These are phyloP conservation scores for Ophonus ardosiacus DNA, from an alignment of 2,888 invertebrate species.

Conservation along the genomic window DNA sequence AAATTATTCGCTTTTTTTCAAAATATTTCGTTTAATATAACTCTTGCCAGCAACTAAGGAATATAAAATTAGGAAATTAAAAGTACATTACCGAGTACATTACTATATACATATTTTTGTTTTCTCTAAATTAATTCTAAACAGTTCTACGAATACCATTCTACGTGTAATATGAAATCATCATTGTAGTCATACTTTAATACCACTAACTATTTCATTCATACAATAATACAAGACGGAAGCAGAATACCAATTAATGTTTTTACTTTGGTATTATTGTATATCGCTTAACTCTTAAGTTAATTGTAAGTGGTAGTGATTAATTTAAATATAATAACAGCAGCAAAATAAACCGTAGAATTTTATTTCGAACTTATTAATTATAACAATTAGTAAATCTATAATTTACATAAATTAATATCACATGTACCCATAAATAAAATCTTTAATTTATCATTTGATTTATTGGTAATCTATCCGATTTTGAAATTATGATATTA, in stretches of 20 bases:
- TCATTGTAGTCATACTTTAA: not conserved
- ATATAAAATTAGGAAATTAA: not conserved
- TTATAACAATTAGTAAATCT: constrained; percentile 26
- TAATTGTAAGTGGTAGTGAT: constrained; percentile 26
- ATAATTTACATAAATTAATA: constrained; percentile 15
- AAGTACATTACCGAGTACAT: not conserved
- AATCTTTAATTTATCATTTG: constrained; percentile 19
- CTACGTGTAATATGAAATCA: not conserved
- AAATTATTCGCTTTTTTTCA: no score
- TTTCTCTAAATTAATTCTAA: not conserved
- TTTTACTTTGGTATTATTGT: constrained; percentile 7
- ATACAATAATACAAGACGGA: constrained; percentile 1
- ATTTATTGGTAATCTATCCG: not conserved
- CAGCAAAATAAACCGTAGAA: not conserved
- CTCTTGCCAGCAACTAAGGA: no score
- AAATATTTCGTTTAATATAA: no score
- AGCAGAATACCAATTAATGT: constrained; percentile 22
- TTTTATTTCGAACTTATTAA: constrained; percentile 36
- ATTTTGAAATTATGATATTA: not conserved
- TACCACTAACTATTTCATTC: not conserved
- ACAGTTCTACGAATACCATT: not conserved
- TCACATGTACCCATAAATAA: constrained; percentile 10
- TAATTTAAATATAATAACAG: constrained; percentile 34
- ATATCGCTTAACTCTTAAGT: constrained; percentile 8
- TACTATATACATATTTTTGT: not conserved